Base-by-base conservation (phyloP, 2,797 vertebrate species). In the Chaunax sp. region DNA sequence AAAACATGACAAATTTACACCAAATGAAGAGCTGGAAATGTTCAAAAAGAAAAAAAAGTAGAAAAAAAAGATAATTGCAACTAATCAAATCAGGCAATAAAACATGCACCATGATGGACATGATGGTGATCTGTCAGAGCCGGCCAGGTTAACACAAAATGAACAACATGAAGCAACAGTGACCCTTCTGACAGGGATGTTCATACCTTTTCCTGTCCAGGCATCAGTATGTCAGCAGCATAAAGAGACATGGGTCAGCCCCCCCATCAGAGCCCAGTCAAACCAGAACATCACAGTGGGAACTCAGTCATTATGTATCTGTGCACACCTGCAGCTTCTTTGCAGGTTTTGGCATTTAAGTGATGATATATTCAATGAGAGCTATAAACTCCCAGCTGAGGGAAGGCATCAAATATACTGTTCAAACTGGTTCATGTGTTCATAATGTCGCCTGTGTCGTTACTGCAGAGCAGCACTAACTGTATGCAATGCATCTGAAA, bases 141-240 rank as follows among this genome's bases (percentile, higher is more conserved):
- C 43, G 63, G 35, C 20, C 12, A 44, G n/a, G n/a, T n/a, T n/a
- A 50, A 53, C 50, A 69, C 5, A 65, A 53, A 47, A 73, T 16
- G 6, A 64, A 61, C 6, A 35, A 26, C 35, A 65, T 35, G 1
- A 9, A 69, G 47, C 22, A 69, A 51, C 54, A 57, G 35, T 25
- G 6, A 76, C 26, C 56, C n/a, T 30, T 64, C 16, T 59, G 50
- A 71, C 69, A 74, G 41, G 26, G 23, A n/a, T 2, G 91, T 91
- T 93, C 86, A 76, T 98, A 99, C 96, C 97, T 98, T 99, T 99
- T 95, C 96, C 97, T 99, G 94, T 64, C 80, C 87, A 86, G 90
- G 92, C 94, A 93, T 92, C 86, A 87, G 73, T 85, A 87, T 87
- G 76, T 87, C 82, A 79, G 89, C 84, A 92, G 89, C 67, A 85